phyloP scores from a whole-genome alignment of 2,797 vertebrate species.

The Acridotheres tristis region DNA sequence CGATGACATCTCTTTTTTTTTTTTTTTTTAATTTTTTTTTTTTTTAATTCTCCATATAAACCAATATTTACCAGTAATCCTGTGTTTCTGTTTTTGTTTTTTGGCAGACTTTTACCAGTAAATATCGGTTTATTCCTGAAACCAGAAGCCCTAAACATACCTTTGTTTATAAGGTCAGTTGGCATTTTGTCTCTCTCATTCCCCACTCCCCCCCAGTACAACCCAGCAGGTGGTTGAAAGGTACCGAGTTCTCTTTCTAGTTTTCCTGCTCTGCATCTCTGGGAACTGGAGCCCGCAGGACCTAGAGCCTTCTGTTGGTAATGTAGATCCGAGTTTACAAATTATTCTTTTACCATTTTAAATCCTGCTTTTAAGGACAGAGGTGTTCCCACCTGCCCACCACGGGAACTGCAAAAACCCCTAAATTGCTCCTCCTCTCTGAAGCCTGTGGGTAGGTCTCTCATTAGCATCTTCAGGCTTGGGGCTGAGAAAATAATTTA shows the following conservation, averaged over 20 bases:
- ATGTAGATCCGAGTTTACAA: constrained; percentile 51
- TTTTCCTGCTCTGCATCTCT: constrained; percentile 56
- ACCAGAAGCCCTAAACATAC: constrained; percentile 79
- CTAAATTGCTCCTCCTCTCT: neutral
- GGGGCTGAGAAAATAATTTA: neutral
- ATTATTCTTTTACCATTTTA: constrained; percentile 25
- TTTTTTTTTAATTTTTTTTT: neutral
- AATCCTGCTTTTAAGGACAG: constrained; percentile 33
- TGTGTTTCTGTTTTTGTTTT: constrained; percentile 81
- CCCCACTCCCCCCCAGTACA: constrained; percentile 62
- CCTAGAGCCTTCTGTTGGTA: constrained; percentile 66
- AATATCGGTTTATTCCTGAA: constrained; percentile 81
- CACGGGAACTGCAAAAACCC: neutral
- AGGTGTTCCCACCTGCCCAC: neutral
- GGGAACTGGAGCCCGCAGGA: constrained; percentile 55
- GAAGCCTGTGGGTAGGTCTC: neutral
- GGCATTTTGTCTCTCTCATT: constrained; percentile 75
- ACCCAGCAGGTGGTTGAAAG: constrained; percentile 60
- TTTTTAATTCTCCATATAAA: constrained; percentile 76
- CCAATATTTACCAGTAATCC: constrained; percentile 82
- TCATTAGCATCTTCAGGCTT: constrained; percentile 6
- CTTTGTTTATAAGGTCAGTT: constrained; percentile 80
- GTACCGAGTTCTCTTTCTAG: constrained; percentile 60
- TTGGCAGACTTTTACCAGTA: constrained; percentile 82
- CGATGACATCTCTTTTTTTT: constrained; percentile 24